Base-by-base conservation (phyloP, 2,888 invertebrate genomes). In the Sphaerophoria taeniata region DNA sequence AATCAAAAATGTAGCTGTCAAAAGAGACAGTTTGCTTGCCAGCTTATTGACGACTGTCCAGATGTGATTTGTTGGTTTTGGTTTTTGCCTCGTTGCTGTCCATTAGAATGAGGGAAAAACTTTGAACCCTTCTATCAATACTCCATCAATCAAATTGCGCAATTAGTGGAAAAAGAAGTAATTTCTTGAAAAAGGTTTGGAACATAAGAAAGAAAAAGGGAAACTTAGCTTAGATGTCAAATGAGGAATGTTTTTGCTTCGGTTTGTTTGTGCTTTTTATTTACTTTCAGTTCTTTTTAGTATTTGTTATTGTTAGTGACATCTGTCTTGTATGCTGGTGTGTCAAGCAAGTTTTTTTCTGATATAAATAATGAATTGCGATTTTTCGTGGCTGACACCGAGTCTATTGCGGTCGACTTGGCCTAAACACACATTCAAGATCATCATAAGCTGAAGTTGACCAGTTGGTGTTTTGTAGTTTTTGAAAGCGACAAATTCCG, bases 91-190 rank as follows among this genome's bases (percentile, higher is more conserved):
- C 24, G 24, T 24, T 24, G 1, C 43, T 9, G 9, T 39, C 9
- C 39, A 7, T 16, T n/a, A 39, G 16, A 39, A 39, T 12, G 4
- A 43, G n/a, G 43, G 7, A 60, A 60, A 43, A 60, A 43, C 24
- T n/a, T 39, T n/a, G 7, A 14, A 39, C 39, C 67, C 55, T n/a
- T n/a, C 49, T 51, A 67, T 49, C 65, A 51, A 14, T 45, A 51
- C 49, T 45, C 73, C 56, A 77, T 85, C 85, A 76, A 77, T 85
- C 85, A 85, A 81, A 81, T 73, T 39, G 16, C 70, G 72, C 51
- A 81, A 81, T 85, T 81, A 81, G 81, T 76, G 49, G 14, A 60
- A 45, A 63, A 65, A 31, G 9, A 45, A 65, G 49, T 49, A 65
- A 65, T 47, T 49, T 49, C 33, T 49, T 34, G 63, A 24, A 34